A percentile compares a stretch with the other conserved stretches of the same genome.
Conservation (phyloP, 37 sponge, comb jelly and placozoan genomes). For the Ianthella basta region DNA sequence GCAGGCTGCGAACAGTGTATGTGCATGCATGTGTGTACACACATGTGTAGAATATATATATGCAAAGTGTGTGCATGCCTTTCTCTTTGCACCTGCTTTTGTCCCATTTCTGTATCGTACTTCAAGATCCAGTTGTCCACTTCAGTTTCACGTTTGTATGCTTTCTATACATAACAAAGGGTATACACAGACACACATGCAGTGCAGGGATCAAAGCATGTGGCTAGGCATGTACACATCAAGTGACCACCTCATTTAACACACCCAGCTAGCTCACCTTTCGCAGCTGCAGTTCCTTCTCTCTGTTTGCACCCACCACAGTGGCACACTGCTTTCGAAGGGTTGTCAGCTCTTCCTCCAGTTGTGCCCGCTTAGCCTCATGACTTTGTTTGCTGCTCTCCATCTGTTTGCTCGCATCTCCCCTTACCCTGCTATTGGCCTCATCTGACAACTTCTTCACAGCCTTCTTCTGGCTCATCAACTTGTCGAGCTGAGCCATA, state of each 20-base stretch:
- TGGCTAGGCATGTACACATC: no score
- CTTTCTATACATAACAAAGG: constrained; percentile 41
- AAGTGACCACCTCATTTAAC: background rate
- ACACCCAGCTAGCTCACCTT: constrained; percentile 49
- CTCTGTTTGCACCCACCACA: constrained; percentile 59
- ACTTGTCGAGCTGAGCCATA: constrained; percentile 47
- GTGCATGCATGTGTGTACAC: background rate
- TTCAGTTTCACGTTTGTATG: constrained; percentile 87
- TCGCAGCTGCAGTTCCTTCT: constrained; percentile 79
- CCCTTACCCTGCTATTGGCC: constrained; percentile 53
- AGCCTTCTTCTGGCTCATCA: constrained; percentile 67
- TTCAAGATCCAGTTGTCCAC: constrained; percentile 95
- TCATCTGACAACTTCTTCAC: constrained; percentile 79
- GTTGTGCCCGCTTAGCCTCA: constrained; percentile 35
- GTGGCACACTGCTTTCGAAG: constrained; percentile 69
- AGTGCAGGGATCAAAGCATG: no score
- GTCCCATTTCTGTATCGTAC: constrained; percentile 94
- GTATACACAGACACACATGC: background rate
- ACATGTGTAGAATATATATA: background rate
- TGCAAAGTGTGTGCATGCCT: background rate
- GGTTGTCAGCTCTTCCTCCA: constrained; percentile 64
- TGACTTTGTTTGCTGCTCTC: constrained; percentile 34
- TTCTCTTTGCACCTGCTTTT: constrained; percentile 71
- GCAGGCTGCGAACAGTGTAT: background rate
- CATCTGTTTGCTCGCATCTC: constrained; percentile 74